Evolutionary conservation across 2,888 invertebrate species (phyloP).

Genomic region (Crepidodera aurea): DNA sequence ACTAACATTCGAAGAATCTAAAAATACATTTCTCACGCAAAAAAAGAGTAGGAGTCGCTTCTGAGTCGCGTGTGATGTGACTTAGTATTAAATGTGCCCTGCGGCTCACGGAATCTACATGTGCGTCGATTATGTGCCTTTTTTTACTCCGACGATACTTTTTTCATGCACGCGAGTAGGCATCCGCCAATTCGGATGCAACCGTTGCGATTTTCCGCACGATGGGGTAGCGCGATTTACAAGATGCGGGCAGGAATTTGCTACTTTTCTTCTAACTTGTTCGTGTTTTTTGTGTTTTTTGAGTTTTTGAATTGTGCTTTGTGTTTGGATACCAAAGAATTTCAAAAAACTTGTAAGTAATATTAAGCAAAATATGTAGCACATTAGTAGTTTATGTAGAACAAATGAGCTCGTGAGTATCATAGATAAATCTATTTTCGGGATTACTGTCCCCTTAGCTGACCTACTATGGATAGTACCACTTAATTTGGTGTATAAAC

Average conservation of each 20-base stretch:
- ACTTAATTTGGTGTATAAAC: no score
- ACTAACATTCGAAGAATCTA: conserved; percentile 33
- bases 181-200: neutral
- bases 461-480: no score
- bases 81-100: conserved; percentile 48
- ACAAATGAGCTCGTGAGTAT: no score
- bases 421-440: no score
- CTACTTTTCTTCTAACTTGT: conserved; percentile 21
- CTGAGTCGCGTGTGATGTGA: conserved; percentile 35
- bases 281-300: conserved; percentile 37
- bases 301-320: conserved; percentile 34
- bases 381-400: no score
- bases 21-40: conserved; percentile 40
- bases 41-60: conserved; percentile 49
- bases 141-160: conserved; percentile 13
- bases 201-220: conserved; percentile 8
- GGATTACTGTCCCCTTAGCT: no score
- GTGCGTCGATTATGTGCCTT: conserved; percentile 42
- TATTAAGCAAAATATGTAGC: no score
- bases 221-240: conserved; percentile 36
- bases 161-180: neutral
- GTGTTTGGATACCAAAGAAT: conserved; percentile 50
- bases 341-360: conserved; percentile 53
- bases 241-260: conserved; percentile 40
- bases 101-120: conserved; percentile 35